These are phyloP conservation scores for Limnodromus scolopaceus DNA, from an alignment of 2,797 vertebrate genomes.

Conservation along the genomic window DNA sequence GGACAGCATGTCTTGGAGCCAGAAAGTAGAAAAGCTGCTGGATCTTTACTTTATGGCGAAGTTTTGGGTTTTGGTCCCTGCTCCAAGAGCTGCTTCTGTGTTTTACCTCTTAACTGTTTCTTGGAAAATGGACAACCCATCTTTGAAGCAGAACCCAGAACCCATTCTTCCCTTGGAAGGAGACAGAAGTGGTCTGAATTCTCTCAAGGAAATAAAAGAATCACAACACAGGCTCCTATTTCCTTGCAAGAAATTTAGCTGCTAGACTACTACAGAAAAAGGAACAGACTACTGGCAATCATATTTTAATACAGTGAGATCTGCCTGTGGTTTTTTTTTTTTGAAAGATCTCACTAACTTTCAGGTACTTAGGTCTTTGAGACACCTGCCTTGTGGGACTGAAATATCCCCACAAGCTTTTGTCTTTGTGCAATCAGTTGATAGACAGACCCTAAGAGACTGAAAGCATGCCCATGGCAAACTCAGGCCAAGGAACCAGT, in stretches of 20 bases:
- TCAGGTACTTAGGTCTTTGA: not conserved
- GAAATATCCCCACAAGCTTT: not conserved
- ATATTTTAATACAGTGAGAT: not conserved
- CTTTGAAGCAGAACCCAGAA: not conserved
- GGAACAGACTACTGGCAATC: not conserved
- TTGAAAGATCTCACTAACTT: not conserved
- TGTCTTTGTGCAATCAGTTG: not conserved
- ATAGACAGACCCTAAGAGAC: not conserved
- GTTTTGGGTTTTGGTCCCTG: not conserved
- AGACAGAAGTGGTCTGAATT: not conserved
- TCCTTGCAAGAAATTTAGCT: not conserved
- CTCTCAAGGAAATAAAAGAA: not conserved
- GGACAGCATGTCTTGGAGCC: not conserved
- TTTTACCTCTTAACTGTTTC: not conserved
- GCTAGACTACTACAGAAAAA: not conserved
- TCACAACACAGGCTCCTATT: not conserved
- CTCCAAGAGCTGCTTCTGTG: not conserved
- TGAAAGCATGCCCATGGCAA: not conserved
- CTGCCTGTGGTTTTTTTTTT: not conserved
- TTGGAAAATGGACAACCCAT: not conserved
- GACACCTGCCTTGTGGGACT: not conserved
- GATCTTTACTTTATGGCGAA: not conserved
- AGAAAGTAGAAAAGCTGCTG: not conserved
- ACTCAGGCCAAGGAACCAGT: not conserved
- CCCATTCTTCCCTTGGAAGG: rapidly evolving